Evolutionary conservation across 1,140 invertebrate species (phyloP), one percentile per base, ranked within the genome.

Genomic region (Nasonia giraulti): DNA sequence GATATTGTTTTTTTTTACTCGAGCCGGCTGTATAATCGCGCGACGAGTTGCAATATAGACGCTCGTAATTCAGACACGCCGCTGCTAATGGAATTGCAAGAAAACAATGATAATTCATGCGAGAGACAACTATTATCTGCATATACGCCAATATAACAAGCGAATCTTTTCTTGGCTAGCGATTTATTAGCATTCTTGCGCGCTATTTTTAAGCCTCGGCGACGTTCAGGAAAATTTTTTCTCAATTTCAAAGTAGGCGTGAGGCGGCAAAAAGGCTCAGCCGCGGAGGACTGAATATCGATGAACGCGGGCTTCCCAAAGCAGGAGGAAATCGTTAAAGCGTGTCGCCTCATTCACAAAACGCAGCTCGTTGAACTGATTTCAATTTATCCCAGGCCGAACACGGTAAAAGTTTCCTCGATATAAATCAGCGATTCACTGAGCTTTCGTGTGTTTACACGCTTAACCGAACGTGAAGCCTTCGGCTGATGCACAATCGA

Each of bases 51-150:
- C 27, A 27, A 27, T 27, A 27, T 27, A 27, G 27, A 27, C 27
- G 1, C 1, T 1, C 27, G 55, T 17, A n/a, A 7, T 20, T 62
- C 55, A 37, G 33, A 37, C 33, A 37, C 33, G 40, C 10, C 27
- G 27, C 27, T 27, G 27, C 27, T 27, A 1, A 27, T 44, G 33
- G 33, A 44, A 62, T n/a, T 62, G 7, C 1, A n/a, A 62, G 55
- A 62, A 62, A n/a, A 62, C 55, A 62, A 62, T 62, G 55, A 62
- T 62, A 62, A 62, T n/a, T 62, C 55, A 62, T 62, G 55, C 20
- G 17, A 62, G 17, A 62, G 55, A 7, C 6, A n/a, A 62, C 55
- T 62, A n/a, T 62, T 62, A 20, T 62, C 20, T 62, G 55, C 55
- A 62, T n/a, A n/a, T n/a, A n/a, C 20, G 7, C 55, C n/a, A n/a